Evolutionary conservation across 2,888 invertebrate species (phyloP), one percentile per base, ranked within the genome.

Genomic region (Elgonia sp.): DNA sequence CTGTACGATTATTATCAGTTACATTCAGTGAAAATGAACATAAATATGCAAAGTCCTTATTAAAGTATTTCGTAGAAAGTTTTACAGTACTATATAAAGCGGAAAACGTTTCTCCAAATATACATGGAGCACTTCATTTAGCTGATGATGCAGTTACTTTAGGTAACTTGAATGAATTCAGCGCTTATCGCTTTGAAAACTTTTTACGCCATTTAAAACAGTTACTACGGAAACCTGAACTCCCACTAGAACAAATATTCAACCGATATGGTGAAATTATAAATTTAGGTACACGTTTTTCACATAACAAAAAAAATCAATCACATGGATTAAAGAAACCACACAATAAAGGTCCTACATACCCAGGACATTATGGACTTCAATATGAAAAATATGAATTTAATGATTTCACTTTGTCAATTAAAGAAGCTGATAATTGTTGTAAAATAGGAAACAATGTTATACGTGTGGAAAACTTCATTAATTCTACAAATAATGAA

Each of bases 191-290:
- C 1, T 76, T 63, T 37, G 76, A 77, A 50, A 81, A 81, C 39
- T 72, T 55, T 37, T 53, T 80, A 14, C 69, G 69, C 3, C 80
- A 80, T 60, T 37, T 70, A 12, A 80, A 80, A 18, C 42, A 42
- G 42, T 18, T 76, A 7, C 18, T 76, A 63, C 0, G 75, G 3
- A 76, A 76, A 50, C 75, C 75, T n/a, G 75, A 76, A 50, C 12
- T 37, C 14, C 75, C 75, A 5, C 0, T 76, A 0, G 75, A 73
- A 29, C 60, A 60, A 60, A 40, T 73, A 16, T 60, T 73, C 1
- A 42, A 60, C 37, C 53, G 73, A 0, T 73, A 73, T n/a, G 20
- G 21, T 1, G 73, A 60, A 60, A 42, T 73, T 8, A 21, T 21
- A 3, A 55, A 73, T 10, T 20, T 73, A 1, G 29, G 46, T 20